phyloP scores from a whole-genome alignment of 2,113 vertebrate genomes.

The Entomyzon cyanotis region DNA sequence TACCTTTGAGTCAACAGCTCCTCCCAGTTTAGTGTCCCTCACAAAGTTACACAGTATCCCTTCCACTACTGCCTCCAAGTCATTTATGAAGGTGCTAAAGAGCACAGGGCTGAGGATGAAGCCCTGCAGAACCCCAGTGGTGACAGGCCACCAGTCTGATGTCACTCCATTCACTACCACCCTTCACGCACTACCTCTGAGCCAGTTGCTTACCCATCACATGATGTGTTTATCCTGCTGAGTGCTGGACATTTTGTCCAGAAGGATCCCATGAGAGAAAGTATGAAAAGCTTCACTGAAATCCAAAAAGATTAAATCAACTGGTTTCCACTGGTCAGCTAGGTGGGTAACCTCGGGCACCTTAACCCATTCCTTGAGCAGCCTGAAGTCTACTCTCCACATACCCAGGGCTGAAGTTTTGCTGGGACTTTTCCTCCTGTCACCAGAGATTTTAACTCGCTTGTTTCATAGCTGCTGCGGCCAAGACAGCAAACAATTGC shows the following conservation, averaged over 20 bases:
- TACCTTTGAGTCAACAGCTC: neutral
- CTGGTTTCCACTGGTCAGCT: neutral
- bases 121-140: neutral
- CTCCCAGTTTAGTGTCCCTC: neutral
- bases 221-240: neutral
- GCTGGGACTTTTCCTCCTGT: neutral
- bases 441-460: neutral
- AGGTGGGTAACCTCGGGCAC: neutral
- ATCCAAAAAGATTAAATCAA: neutral
- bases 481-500: neutral
- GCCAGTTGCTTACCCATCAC: neutral
- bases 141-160: neutral
- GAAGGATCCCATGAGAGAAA: neutral
- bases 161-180: neutral
- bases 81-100: neutral
- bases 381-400: neutral
- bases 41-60: neutral
- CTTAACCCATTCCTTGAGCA: neutral
- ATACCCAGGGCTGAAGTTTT: neutral
- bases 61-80: neutral
- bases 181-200: rapidly evolving
- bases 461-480: neutral
- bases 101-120: neutral
- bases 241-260: neutral
- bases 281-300: neutral